Evolutionary conservation across 2,113 vertebrate species (phyloP).

Genomic region (Sapajus apella): DNA sequence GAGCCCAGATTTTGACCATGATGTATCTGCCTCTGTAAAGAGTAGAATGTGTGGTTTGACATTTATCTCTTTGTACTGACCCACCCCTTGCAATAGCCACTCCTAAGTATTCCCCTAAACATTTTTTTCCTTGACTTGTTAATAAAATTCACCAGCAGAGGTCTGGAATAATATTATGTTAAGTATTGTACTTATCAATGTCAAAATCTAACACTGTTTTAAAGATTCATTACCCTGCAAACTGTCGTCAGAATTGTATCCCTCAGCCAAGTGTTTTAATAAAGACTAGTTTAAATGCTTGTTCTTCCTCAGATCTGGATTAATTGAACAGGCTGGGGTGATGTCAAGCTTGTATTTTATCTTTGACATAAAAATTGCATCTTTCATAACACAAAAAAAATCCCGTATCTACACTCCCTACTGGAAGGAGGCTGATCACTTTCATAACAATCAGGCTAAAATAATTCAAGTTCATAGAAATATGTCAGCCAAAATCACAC

Average conservation of each 20-base stretch:
- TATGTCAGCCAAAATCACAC: background rate
- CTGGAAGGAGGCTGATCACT: background rate
- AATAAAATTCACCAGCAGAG: constrained; percentile 72
- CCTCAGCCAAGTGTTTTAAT: constrained; percentile 44
- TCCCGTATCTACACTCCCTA: background rate
- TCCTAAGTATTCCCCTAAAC: constrained; percentile 38
- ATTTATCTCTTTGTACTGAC: background rate
- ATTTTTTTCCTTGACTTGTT: background rate
- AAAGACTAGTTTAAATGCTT: constrained; percentile 56
- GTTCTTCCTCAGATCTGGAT: background rate
- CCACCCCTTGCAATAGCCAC: background rate
- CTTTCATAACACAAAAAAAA: background rate
- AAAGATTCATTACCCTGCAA: constrained; percentile 74
- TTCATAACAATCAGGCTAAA: background rate
- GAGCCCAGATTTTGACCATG: constrained; percentile 49
- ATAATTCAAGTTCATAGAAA: background rate
- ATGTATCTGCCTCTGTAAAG: constrained; percentile 54
- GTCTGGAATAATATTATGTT: constrained; percentile 68
- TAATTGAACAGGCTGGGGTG: constrained; percentile 3
- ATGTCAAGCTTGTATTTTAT: background rate
- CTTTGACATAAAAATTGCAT: constrained; percentile 25
- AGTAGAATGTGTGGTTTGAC: constrained; percentile 39
- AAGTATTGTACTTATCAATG: constrained; percentile 59
- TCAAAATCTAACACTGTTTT: constrained; percentile 62
- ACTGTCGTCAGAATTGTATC: constrained; percentile 56